Conservation (phyloP, 2,797 vertebrate genomes). For the Acropternis orthonyx region DNA sequence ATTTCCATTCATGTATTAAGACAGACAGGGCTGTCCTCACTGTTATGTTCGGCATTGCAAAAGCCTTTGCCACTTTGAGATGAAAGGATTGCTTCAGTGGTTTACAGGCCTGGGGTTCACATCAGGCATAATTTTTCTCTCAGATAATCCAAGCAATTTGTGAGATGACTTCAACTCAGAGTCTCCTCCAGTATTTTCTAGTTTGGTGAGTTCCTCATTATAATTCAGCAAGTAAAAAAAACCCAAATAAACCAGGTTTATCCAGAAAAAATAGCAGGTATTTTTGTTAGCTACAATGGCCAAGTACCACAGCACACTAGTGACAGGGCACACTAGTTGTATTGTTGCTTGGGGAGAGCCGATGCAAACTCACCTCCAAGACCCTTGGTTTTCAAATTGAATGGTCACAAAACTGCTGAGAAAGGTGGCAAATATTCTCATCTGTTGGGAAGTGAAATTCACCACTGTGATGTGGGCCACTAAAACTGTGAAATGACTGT, state of each 20-base stretch:
- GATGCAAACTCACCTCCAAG: neutral
- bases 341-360: neutral
- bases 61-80: neutral
- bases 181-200: neutral
- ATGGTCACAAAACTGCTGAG: neutral
- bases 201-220: neutral
- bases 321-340: neutral
- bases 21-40: neutral
- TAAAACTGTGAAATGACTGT: neutral
- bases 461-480: neutral
- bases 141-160: neutral
- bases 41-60: fast-evolving
- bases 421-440: neutral
- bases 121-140: neutral
- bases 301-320: neutral
- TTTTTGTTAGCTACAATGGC: neutral
- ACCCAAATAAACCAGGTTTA: neutral
- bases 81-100: neutral
- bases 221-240: neutral
- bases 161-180: neutral
- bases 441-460: neutral
- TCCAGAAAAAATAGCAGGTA: neutral
- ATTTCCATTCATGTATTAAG: neutral
- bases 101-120: neutral
- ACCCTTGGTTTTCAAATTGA: neutral